Evolutionary conservation across 2,797 vertebrate genomes (phyloP), one percentile per base, ranked within the genome.

Genomic region (Ibycter americanus): DNA sequence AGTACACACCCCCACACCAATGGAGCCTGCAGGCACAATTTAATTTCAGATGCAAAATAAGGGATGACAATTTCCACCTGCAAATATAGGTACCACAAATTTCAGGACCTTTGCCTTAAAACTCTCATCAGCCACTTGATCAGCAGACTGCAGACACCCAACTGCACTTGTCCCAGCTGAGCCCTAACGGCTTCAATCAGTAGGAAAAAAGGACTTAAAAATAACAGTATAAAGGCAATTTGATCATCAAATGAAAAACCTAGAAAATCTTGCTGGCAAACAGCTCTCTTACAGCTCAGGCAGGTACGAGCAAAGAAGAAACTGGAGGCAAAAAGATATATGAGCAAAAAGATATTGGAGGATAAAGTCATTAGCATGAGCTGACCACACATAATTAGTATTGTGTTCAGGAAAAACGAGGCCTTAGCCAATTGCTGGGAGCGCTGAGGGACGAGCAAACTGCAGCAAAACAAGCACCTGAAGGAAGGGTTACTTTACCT

Each of bases 1-100:
- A 55, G n/a, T 15, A 34, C 4, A 0, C 38, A 36, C 25, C 12
- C 26, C 11, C 20, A 2, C 4, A 17, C 12, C 0, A 19, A 74
- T 3, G 23, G 54, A 83, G 68, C 49, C 36, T 15, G 40, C 8
- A 42, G 61, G 63, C 1, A 4, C 21, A 36, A 27, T 38, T 54
- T 81, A 15, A 67, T 31, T 63, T 40, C 92, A 71, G 34, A 15
- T 27, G 15, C 49, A 46, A 89, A 84, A 72, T 9, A 32, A 34
- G 44, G 27, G 10, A 56, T 42, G 21, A 34, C 26, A 32, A 46
- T 26, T 89, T 73, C 38, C 47, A 91, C 17, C 46, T 78, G 32
- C 29, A 95, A 72, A 78, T 13, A 51, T 0, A 56, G 19, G 63
- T 32, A 68, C 31, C 25, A 76, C 0, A 7, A 61, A 62, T 51